A percentile compares a stretch with the other conserved stretches of the same genome.
Evolutionary conservation across 2,797 vertebrate species (phyloP).

Genomic region (Octomys mimax): DNA sequence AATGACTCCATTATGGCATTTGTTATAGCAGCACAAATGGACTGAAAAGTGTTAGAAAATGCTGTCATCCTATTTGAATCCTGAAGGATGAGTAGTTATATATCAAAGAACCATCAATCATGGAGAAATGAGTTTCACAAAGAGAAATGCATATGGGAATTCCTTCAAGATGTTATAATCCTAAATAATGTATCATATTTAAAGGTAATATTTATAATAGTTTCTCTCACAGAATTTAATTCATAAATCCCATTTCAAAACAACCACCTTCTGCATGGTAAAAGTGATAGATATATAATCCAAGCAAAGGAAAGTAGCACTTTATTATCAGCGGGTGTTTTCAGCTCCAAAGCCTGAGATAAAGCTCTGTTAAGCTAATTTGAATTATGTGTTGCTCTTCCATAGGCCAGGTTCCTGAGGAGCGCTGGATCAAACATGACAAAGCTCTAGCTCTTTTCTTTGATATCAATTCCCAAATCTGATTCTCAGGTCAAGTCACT

Average conservation of each 20-base stretch:
- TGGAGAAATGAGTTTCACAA: not conserved
- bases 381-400: not conserved
- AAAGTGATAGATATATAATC: not conserved
- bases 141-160: not conserved
- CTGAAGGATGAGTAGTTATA: not conserved
- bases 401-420: not conserved
- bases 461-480: not conserved
- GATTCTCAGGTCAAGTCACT: not conserved
- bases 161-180: not conserved
- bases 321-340: not conserved
- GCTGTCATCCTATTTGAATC: not conserved
- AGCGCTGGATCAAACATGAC: not conserved
- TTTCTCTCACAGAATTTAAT: not conserved
- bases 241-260: not conserved
- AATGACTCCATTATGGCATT: not conserved
- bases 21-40: not conserved
- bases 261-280: not conserved
- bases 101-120: not conserved
- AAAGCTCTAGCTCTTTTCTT: not conserved
- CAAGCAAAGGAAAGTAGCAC: not conserved
- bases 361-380: not conserved
- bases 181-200: not conserved
- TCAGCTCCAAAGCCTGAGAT: not conserved
- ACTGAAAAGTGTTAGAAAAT: not conserved
- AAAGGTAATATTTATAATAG: not conserved